Evolutionary conservation across 2,888 invertebrate species (phyloP).

Genomic region (Volucella bombylans): DNA sequence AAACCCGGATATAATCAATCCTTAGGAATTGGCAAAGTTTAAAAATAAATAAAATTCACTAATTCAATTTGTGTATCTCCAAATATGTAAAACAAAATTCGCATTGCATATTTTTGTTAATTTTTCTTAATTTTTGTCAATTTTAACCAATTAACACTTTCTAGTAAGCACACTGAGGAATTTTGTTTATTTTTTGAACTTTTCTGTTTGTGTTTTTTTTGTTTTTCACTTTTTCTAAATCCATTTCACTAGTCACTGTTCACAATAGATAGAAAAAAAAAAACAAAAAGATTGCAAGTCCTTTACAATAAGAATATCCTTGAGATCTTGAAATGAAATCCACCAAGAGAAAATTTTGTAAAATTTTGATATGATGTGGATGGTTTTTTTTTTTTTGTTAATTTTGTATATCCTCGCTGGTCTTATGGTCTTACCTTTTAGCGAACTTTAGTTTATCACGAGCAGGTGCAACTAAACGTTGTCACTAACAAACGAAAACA

Average conservation of each 20-base stretch:
- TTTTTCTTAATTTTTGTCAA: no score
- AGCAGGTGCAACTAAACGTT: conserved; percentile 79
- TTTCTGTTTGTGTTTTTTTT: neutral
- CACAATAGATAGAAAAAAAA: neutral
- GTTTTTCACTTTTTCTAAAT: neutral
- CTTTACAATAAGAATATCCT: conserved; percentile 28
- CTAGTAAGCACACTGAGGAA: no score
- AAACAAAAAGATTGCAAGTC: neutral
- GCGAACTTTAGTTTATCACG: conserved; percentile 70
- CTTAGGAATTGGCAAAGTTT: no score
- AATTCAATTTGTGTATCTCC: no score
- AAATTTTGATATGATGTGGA: no score
- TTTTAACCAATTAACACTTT: no score
- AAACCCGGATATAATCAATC: no score
- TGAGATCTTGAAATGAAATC: conserved; percentile 37
- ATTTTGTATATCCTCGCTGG: conserved; percentile 47
- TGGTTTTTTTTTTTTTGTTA: neutral
- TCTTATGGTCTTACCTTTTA: conserved; percentile 63
- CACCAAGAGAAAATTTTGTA: conserved; percentile 34
- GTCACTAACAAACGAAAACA: conserved; percentile 83
- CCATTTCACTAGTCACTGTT: conserved; percentile 6
- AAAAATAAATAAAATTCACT: no score
- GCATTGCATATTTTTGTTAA: no score
- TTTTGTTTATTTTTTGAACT: neutral
- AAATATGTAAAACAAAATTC: no score